Base-by-base conservation (phyloP, 2,797 vertebrate genomes). In the Todus mexicanus region DNA sequence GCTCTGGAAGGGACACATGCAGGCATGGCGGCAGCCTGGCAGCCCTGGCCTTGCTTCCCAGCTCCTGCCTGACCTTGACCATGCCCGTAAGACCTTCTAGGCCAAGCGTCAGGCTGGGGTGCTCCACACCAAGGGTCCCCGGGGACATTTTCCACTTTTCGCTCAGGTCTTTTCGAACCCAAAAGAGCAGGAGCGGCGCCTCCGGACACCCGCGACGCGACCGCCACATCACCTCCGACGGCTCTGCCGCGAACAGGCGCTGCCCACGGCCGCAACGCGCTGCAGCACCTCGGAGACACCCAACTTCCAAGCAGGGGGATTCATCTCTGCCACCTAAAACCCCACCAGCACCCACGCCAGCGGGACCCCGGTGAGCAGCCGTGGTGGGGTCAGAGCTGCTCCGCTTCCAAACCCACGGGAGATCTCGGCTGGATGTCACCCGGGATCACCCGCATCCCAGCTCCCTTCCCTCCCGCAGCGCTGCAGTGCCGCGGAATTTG, bases 141-240 rank as follows among this genome's bases (percentile, higher is more conserved):
- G 38, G 35, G 35, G n/a, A 31, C 50, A 6, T 20, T 25, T n/a
- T 6, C 27, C 26, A 10, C 59, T 54, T 84, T 43, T 38, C n/a
- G 12, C 4, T 57, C 57, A 40, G 43, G 19, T 54, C 4, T 59
- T 66, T 80, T 14, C 9, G 66, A 59, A 89, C 64, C 11, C 37
- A 0, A 11, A n/a, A 22, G 22, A 23, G 26, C 5, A 45, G 33
- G 47, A 87, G 51, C 6, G 4, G 15, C 64, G 51, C 64, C 65
- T 45, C 64, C 0, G 1, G 12, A 26, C 86, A 38, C 10, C 10
- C 9, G 0, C 6, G 1, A 37, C 3, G 2, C 0, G 5, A 48
- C n/a, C 10, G 2, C 57, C 60, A 22, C 61, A 7, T 6, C 6
- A 1, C 35, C 74, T 74, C 4, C 35, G 82, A 5, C 64, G 37